Percentiles rank a stretch among this genome's conserved stretches.
These are phyloP conservation scores for Ursus arctos DNA, from an alignment of 2,113 vertebrate species.

Conservation along the genomic window DNA sequence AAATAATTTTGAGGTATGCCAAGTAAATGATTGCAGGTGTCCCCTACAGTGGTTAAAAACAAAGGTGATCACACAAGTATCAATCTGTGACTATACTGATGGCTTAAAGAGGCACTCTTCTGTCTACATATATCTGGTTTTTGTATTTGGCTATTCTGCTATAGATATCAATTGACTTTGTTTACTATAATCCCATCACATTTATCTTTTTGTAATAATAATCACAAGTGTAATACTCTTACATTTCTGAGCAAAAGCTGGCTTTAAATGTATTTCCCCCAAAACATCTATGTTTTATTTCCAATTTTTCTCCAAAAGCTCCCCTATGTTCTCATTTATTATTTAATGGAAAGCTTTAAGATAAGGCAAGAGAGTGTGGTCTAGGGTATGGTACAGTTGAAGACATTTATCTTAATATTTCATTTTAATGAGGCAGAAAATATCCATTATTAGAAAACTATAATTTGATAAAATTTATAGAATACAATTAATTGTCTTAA, in stretches of 20 bases:
- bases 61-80: background rate
- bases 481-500: slow-evolving; percentile 49
- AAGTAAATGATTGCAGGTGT: background rate
- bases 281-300: slow-evolving; percentile 24
- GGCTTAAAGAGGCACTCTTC: slow-evolving; percentile 2
- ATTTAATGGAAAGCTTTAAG: slow-evolving; percentile 45
- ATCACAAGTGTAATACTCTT: background rate
- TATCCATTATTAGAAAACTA: slow-evolving; percentile 45
- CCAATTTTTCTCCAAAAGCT: background rate
- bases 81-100: background rate
- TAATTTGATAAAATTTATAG: slow-evolving; percentile 54
- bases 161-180: background rate
- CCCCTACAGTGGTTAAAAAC: background rate
- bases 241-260: slow-evolving; percentile 1
- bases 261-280: background rate
- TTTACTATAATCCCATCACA: background rate
- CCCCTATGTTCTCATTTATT: background rate
- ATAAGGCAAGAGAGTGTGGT: background rate
- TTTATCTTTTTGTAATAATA: background rate
- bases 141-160: slow-evolving; percentile 18
- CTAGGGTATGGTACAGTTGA: background rate
- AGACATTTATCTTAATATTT: slow-evolving; percentile 61
- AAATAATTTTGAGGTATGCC: slow-evolving; percentile 24
- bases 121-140: background rate
- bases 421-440: slow-evolving; percentile 62